Base-by-base conservation (phyloP, 2,797 vertebrate genomes). In the Aldrovandia affinis region DNA sequence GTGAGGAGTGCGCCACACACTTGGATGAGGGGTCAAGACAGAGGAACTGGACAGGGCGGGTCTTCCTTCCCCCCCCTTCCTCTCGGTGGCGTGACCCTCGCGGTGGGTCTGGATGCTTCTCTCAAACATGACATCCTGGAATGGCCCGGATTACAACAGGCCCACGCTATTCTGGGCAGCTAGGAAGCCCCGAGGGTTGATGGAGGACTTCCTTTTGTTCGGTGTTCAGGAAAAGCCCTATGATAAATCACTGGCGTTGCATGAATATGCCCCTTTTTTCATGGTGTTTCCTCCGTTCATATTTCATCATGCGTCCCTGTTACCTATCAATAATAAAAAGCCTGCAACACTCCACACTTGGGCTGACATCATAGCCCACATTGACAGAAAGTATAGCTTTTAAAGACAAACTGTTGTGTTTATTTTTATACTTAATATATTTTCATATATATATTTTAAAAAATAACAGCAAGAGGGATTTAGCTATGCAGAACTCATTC, bases 161-260 rank as follows among this genome's bases (percentile, higher is more conserved):
- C 36, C 25, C 7, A 0, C n/a, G 47, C 84, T 65, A 81, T 82
- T 82, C 77, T 79, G 36, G 73, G 81, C 42, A 55, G 47, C 12
- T 82, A 85, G 84, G 86, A 87, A 85, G 70, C 28, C 20, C 61
- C 65, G 61, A 65, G 77, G 79, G 65, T 36, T 82, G 80, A 85
- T 55, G 81, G 10, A 80, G 79, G 82, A 61, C 75, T 86, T 86
- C 84, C 84, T 84, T 77, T 83, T 55, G 63, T 55, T 80, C 83
- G 1, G 28, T 77, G n/a, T 44, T 55, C 82, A 87, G 84, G 84
- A 85, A 87, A 84, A 9, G 15, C 22, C 73, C 30, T 20, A 20
- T 0, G 42, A 47, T 77, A 77, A 77, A 77, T 77, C 42, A 14
- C 42, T 22, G 42, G 25, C 73, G 44, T 47, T 25, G 47, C 73